phyloP scores from a whole-genome alignment of 92 coral and sea anemone genomes.

The Epizoanthus ramosus region DNA sequence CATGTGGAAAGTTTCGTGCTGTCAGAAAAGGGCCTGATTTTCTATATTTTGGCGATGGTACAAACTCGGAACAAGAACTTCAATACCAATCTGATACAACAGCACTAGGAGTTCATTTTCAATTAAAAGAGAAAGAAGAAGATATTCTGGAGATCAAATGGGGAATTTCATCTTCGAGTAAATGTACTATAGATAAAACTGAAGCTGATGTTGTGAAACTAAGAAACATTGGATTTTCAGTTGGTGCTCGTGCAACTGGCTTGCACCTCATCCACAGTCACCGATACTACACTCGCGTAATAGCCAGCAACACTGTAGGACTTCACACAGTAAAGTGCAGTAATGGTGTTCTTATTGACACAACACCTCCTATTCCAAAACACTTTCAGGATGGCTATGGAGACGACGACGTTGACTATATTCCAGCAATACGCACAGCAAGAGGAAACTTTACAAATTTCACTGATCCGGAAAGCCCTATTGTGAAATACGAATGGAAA shows the following conservation, averaged over 20 bases:
- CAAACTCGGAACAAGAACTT: conserved; percentile 45
- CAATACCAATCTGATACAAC: conserved; percentile 72
- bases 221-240: conserved; percentile 67
- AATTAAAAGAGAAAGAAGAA: conserved; percentile 39
- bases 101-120: conserved; percentile 66
- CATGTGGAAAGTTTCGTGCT: conserved; percentile 66
- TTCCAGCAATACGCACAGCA: conserved; percentile 64
- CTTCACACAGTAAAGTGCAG: conserved; percentile 74
- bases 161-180: conserved; percentile 84
- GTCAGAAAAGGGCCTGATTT: conserved; percentile 69
- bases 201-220: conserved; percentile 68
- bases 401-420: conserved; percentile 50
- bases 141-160: conserved; percentile 63
- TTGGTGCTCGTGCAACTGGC: conserved; percentile 62
- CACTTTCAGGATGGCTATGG: conserved; percentile 60
- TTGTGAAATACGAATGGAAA: conserved; percentile 73
- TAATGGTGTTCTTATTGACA: conserved; percentile 83
- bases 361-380: conserved; percentile 72
- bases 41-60: conserved; percentile 72
- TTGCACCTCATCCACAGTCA: conserved; percentile 62
- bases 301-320: conserved; percentile 57
- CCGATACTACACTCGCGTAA: conserved; percentile 71
- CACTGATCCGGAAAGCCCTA: conserved; percentile 71
- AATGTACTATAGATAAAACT: conserved; percentile 62
- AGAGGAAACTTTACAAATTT: conserved; percentile 68